Evolutionary conservation across 37 sponge, comb jelly and placozoan genomes (phyloP), one percentile per base, ranked within the genome.

Genomic region (Tethya wilhelma): DNA sequence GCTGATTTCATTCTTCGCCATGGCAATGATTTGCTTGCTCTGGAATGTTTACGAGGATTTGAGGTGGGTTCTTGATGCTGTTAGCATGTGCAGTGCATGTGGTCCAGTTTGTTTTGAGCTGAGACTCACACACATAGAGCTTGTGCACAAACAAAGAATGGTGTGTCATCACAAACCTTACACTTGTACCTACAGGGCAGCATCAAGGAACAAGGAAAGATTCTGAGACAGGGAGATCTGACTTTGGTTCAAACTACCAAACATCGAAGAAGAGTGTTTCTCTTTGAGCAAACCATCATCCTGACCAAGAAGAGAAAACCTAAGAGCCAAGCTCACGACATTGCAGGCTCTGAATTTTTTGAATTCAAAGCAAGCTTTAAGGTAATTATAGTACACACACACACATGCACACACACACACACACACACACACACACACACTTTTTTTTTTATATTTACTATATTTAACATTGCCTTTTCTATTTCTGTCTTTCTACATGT

Each of bases 1-100:
- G 59, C 71, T 38, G 86, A 84, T 43, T 94, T 90, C 67, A 84
- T 92, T 38, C 85, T 94, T 0, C 91, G 92, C 29, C 95, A 94
- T 90, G 95, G 95, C 57, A 90, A 94, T 73, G 92, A 94, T 73
- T 64, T 94, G n/a, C 75, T 94, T 8, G 95, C 95, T 31, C 73
- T 94, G 31, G 95, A 94, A 36, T 69, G 64, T 31, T 79, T 94
- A 20, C 79, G 40, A 80, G 92, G 91, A 41, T 87, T 72, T 44
- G 82, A 87, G 45, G 94, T 93, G n/a, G 22, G 69, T 59, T 23
- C 23, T 59, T 59, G 62, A 23, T 59, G 9, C 17, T 49, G 55
- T 49, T 9, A 19, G 55, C 14, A 49, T 9, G 17, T 49, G 55
- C 17, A 49, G 9, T 9, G 9, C 55, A 49, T 49, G 55, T 49